These are phyloP conservation scores for Ormia ochracea DNA, from an alignment of 2,888 invertebrate genomes.

Conservation along the genomic window DNA sequence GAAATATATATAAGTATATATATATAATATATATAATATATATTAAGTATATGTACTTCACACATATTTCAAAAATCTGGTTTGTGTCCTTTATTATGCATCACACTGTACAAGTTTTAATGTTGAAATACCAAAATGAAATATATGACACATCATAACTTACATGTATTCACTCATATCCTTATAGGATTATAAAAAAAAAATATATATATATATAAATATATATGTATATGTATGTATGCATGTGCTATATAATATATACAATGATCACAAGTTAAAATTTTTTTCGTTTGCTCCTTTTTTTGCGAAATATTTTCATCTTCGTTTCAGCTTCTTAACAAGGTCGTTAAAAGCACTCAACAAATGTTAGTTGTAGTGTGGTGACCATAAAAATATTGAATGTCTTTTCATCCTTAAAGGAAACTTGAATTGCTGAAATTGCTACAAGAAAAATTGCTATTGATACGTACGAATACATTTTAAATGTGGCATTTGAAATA, in stretches of 20 bases:
- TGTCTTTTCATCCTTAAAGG: conserved; percentile 35
- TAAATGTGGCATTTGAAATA: conserved; percentile 30
- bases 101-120: background rate
- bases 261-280: conserved; percentile 40
- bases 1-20: too few relatives aligned
- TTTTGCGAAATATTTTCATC: background rate
- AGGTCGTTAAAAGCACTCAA: conserved; percentile 61
- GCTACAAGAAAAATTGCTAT: conserved; percentile 66
- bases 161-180: conserved; percentile 24
- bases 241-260: background rate
- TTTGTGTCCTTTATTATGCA: background rate
- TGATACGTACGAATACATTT: conserved; percentile 31
- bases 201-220: too few relatives aligned
- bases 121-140: conserved; percentile 45
- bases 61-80: too few relatives aligned
- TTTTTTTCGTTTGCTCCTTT: conserved; percentile 30
- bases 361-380: conserved; percentile 26
- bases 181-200: background rate
- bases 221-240: too few relatives aligned
- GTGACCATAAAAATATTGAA: conserved; percentile 50
- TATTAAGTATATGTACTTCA: too few relatives aligned
- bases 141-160: conserved; percentile 60
- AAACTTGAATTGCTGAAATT: conserved; percentile 57
- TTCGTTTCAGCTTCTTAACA: conserved; percentile 17
- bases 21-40: too few relatives aligned